Base-by-base conservation (phyloP, 1,140 invertebrate species). In the Leucophenga varia region DNA sequence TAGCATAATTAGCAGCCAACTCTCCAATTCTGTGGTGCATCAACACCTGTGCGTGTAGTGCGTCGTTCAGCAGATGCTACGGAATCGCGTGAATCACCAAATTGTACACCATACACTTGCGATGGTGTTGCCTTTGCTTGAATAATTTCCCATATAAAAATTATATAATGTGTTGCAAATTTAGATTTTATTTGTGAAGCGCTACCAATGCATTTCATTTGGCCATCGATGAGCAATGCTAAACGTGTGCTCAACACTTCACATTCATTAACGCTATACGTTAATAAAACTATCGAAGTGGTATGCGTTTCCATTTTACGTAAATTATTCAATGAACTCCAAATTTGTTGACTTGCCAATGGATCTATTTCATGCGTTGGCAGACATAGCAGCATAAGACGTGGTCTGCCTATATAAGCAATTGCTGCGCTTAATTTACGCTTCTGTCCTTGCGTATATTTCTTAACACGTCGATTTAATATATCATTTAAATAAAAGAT, bases 181-280 rank as follows among this genome's bases (percentile, higher is more conserved):
- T 43, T 16, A 2, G 18, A 20, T 0, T n/a, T 40, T n/a, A 52
- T 16, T 3, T 28, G 12, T 10, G 25, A 25, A 2, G 32, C 10
- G 3, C 34, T 25, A n/a, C 45, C 50, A 16, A 52, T 22, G 21
- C 17, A 42, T 3, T 31, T 20, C 2, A 52, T 2, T 22, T 6
- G 4, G 0, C 50, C 50, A 9, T 25, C 34, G 10, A 32, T 25
- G 8, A 52, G 10, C 13, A 48, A 32, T 3, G 22, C 45, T 20
- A 52, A 34, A 3, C 28, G 36, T 28, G 47, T 21, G n/a, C 50
- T 47, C 2, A 52, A 16, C 1, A 21, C 5, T 6, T 47, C 20
- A 17, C 30, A 35, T 45, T 52, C 50, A 12, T 52, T 32, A 3
- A 52, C 38, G 17, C 20, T 22, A 18, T 44, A 19, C 10, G 46